Base-by-base conservation (phyloP, 2,797 vertebrate species). In the Karalla daura region DNA sequence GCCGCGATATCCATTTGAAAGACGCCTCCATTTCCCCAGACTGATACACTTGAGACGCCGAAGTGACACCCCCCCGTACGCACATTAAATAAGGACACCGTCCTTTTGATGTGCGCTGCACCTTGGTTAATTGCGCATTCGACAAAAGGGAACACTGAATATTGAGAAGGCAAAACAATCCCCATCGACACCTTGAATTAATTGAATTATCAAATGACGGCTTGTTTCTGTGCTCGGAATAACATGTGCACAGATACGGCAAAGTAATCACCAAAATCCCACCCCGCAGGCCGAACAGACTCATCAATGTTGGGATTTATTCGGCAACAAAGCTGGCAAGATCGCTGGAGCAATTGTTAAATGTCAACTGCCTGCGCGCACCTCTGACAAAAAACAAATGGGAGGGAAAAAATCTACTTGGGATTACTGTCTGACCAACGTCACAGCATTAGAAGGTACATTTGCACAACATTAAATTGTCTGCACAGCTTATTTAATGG, bases 81-180 rank as follows among this genome's bases (percentile, higher is more conserved):
- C 33, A 25, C 51, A 10, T 64, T 41, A 30, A 69, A 74, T 25
- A 61, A 44, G 24, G 18, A 23, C 28, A 21, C 0, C 6, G 7
- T 61, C 23, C 30, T 83, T 77, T 71, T 68, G 27, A 81, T 69
- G 28, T 21, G 15, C 17, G 32, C 28, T 4, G 23, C 47, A 15
- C n/a, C n/a, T n/a, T n/a, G n/a, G 12, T 56, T 56, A 63, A 68
- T 39, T 60, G 37, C 55, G 52, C 17, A 8, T n/a, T 69, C 32
- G 14, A n/a, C n/a, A n/a, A n/a, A n/a, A n/a, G 10, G 10, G 10
- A 30, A 30, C 1, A 3, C 21, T 50, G 27, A 71, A 61, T 54
- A 9, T 24, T 54, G 44, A 50, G 35, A 56, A 20, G n/a, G 41
- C 45, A 51, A 64, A 62, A 59, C 5, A 49, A n/a, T n/a, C 45